Percentiles rank a stretch among this genome's conserved stretches.
Evolutionary conservation across 2,113 vertebrate species (phyloP).

Genomic region (Terrapene triunguis): DNA sequence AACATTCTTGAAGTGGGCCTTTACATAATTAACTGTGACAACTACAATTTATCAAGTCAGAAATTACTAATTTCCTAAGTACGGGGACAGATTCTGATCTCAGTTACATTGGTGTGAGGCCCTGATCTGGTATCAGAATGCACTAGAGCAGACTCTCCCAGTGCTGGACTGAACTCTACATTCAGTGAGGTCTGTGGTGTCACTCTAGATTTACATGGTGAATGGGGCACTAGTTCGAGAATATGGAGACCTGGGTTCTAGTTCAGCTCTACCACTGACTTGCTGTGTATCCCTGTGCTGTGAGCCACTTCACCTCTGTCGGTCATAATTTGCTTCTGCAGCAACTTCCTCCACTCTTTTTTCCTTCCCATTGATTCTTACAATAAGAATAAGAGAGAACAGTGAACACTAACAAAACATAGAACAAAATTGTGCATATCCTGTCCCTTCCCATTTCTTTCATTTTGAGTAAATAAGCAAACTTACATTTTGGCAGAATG

Average conservation of each 20-base stretch:
- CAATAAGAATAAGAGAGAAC: neutral
- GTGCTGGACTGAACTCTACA: neutral
- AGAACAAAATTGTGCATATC: neutral
- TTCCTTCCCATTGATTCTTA: neutral
- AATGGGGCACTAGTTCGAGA: fast-evolving
- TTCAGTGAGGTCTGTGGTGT: fast-evolving
- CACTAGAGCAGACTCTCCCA: neutral
- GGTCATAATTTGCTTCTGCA: neutral
- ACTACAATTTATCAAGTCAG: neutral
- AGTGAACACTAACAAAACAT: neutral
- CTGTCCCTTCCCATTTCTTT: neutral
- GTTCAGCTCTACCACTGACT: neutral
- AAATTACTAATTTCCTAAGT: neutral
- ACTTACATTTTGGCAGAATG: neutral
- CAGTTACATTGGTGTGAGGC: neutral
- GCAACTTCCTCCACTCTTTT: neutral
- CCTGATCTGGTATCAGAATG: neutral
- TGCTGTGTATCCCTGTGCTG: neutral
- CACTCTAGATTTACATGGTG: neutral
- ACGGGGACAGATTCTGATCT: neutral
- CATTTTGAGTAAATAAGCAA: neutral
- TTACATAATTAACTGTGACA: neutral
- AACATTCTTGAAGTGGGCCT: constrained; percentile 13
- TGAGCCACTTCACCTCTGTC: neutral
- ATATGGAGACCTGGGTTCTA: neutral